Evolutionary conservation across 2,888 invertebrate genomes (phyloP).

Genomic region (Dyspetes luteomarginatus): DNA sequence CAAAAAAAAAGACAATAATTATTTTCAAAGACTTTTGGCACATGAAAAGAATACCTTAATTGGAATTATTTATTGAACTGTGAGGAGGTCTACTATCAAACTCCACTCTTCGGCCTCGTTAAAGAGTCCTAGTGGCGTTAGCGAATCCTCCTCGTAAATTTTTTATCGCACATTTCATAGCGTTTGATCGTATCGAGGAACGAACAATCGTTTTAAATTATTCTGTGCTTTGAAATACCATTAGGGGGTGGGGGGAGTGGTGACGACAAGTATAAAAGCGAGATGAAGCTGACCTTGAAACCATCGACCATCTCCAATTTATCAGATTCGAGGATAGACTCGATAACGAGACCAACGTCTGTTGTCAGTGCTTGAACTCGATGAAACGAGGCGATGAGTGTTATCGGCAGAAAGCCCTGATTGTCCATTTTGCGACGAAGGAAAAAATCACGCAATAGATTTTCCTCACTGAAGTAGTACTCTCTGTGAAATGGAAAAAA

Average conservation of each 20-base stretch:
- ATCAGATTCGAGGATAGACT: constrained; percentile 93
- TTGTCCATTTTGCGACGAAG: constrained; percentile 97
- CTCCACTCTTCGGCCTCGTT: constrained; percentile 76
- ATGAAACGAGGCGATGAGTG: constrained; percentile 97
- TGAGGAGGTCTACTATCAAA: constrained; percentile 80
- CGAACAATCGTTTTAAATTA: constrained; percentile 53
- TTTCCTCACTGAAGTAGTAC: constrained; percentile 99
- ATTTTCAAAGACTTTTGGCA: no score
- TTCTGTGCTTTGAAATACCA: constrained; percentile 70
- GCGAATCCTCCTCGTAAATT: constrained; percentile 78
- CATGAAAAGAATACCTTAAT: no score
- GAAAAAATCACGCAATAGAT: constrained; percentile 97
- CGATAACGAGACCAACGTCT: constrained; percentile 92
- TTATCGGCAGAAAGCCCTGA: constrained; percentile 96
- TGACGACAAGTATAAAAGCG: neutral
- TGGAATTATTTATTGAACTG: constrained; percentile 68
- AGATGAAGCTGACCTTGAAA: constrained; percentile 86
- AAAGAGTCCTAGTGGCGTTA: constrained; percentile 76
- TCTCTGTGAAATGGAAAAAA: constrained; percentile 87
- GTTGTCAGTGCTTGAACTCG: constrained; percentile 94
- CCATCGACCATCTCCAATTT: constrained; percentile 91
- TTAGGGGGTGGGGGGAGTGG: no score
- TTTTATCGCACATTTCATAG: constrained; percentile 75
- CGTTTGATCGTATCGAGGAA: constrained; percentile 47
- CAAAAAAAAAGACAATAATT: constrained; percentile 3